A percentile compares a stretch with the other conserved stretches of the same genome.
Evolutionary conservation across 2,888 invertebrate genomes (phyloP).

Genomic region (Aradus depressus): DNA sequence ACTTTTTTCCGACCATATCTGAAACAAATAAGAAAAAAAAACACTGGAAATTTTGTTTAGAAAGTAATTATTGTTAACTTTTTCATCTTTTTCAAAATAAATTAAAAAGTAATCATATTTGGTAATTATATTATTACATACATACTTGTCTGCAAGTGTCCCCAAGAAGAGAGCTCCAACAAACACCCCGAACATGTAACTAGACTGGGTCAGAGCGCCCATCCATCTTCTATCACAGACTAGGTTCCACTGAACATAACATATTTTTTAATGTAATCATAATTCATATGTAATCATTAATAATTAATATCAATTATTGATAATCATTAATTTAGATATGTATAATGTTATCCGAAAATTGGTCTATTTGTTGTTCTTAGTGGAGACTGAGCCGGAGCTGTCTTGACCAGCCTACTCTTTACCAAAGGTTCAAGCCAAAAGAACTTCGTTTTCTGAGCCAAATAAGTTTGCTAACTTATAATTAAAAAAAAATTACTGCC

Average conservation of each 20-base stretch:
- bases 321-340: neutral
- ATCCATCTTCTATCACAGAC: constrained; percentile 71
- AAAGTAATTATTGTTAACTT: too few relatives aligned
- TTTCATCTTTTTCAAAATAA: too few relatives aligned
- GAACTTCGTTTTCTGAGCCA: too few relatives aligned
- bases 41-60: too few relatives aligned
- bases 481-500: too few relatives aligned
- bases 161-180: constrained; percentile 67
- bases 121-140: constrained; percentile 2
- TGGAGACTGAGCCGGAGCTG: too few relatives aligned
- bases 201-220: constrained; percentile 65
- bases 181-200: constrained; percentile 74
- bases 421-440: too few relatives aligned
- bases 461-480: too few relatives aligned
- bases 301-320: neutral
- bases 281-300: neutral
- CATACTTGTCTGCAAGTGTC: constrained; percentile 59
- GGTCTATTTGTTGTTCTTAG: too few relatives aligned
- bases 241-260: constrained; percentile 53
- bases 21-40: too few relatives aligned
- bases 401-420: too few relatives aligned
- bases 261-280: neutral
- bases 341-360: too few relatives aligned
- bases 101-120: constrained; percentile 10
- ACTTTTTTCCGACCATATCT: constrained; percentile 62